These are phyloP conservation scores for Oreotrochilus melanogaster DNA, from an alignment of 2,113 vertebrate species.

Conservation along the genomic window DNA sequence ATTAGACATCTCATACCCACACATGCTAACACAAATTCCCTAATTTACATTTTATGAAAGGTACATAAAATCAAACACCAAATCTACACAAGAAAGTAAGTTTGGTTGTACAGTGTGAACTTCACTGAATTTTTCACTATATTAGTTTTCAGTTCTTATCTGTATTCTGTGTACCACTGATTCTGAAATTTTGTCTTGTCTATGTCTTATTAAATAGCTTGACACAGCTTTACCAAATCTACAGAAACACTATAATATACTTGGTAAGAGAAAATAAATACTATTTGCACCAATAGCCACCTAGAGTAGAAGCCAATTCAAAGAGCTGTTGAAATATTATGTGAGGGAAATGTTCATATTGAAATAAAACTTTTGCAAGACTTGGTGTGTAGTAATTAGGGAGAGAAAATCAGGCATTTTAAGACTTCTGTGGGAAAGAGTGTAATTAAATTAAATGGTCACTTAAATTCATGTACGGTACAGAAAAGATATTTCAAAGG, in stretches of 20 bases:
- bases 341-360: conserved; percentile 17
- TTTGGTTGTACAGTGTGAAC: conserved; percentile 10
- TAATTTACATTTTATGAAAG: conserved; percentile 6
- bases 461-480: conserved; percentile 33
- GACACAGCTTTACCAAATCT: neutral
- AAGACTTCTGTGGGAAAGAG: conserved; percentile 28
- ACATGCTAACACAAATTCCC: neutral
- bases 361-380: conserved; percentile 63
- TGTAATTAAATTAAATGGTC: conserved; percentile 55
- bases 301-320: conserved; percentile 43
- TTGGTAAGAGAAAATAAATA: conserved; percentile 34
- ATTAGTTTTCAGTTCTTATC: conserved; percentile 56
- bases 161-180: conserved; percentile 37
- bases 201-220: conserved; percentile 10
- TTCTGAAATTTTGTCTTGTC: conserved; percentile 51
- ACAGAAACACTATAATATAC: neutral
- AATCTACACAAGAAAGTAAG: conserved; percentile 17
- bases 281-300: neutral
- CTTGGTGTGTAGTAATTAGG: conserved; percentile 42
- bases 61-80: neutral
- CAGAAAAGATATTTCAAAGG: neutral
- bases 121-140: conserved; percentile 20
- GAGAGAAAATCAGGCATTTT: conserved; percentile 29
- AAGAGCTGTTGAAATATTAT: conserved; percentile 53
- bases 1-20: neutral